phyloP scores from a whole-genome alignment of 2,113 vertebrate genomes.

The Arvicanthis niloticus region DNA sequence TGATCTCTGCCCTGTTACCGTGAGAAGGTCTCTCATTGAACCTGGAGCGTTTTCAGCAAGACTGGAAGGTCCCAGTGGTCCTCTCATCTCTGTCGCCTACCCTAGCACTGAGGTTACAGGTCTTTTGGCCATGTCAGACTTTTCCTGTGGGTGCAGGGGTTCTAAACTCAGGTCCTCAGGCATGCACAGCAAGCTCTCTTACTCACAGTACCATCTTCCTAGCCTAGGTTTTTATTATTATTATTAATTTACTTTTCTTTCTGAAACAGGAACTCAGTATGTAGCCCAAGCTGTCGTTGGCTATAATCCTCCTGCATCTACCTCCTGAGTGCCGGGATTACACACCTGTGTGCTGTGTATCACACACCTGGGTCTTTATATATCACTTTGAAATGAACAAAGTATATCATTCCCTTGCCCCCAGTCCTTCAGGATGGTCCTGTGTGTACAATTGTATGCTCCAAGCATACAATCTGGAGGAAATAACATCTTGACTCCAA shows the following conservation, averaged over 20 bases:
- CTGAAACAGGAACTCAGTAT: not conserved
- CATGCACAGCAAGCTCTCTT: not conserved
- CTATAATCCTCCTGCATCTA: not conserved
- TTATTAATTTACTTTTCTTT: not conserved
- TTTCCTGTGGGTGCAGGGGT: not conserved
- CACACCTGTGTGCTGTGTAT: not conserved
- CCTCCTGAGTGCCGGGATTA: not conserved
- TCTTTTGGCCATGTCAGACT: not conserved
- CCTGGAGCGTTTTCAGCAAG: not conserved
- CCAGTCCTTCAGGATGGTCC: not conserved
- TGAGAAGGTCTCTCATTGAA: not conserved
- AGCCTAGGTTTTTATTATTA: not conserved
- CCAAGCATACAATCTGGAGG: not conserved
- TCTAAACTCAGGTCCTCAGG: not conserved
- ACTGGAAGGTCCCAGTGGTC: not conserved
- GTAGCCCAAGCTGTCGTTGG: not conserved
- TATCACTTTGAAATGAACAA: conserved; percentile 56
- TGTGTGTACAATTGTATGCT: not conserved
- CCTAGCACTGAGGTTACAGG: not conserved
- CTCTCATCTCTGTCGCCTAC: not conserved
- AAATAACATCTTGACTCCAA: conserved; percentile 40
- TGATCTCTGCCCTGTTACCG: not conserved
- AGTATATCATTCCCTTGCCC: not conserved
- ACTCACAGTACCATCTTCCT: not conserved
- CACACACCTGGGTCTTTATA: not conserved